Evolutionary conservation across 2,888 invertebrate species (phyloP), one percentile per base, ranked within the genome.

Genomic region (Galeruca laticollis): DNA sequence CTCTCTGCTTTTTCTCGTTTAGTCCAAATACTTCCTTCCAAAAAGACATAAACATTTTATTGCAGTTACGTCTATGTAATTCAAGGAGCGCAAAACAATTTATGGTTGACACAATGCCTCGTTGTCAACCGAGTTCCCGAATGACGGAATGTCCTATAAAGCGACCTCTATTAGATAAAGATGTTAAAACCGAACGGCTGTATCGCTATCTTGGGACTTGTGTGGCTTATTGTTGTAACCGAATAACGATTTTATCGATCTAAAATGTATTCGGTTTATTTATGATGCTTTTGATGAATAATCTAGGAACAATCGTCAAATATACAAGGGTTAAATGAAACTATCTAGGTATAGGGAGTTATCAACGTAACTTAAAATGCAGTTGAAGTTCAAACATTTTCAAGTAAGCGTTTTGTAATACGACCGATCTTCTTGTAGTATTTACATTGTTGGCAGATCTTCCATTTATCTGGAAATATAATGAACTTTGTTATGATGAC

Each of bases 141-240:
- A 76, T 75, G 74, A 76, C 74, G 73, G 71, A 75, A 74, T 73
- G 68, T 70, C 75, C 75, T 74, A 75, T 75, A 63, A 76, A 76
- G 71, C 72, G 70, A 72, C 70, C 74, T 63, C 62, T 72, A 75
- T 76, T 76, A 74, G 69, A 71, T 71, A 64, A 73, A 73, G 73
- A 65, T 69, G 73, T 73, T 69, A 61, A 69, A 70, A 73, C 63
- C 59, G 62, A 65, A 65, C 60, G 54, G 60, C 33, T 18, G 52
- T 69, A 69, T 69, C 26, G 69, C 62, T 62, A 63, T 63, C 54
- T 63, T 9, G 13, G 15, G 62, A 68, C 62, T 62, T 68, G 61
- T 68, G 61, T 69, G 64, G 69, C 69, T 59, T 69, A 69, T 69
- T 69, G 59, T 67, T 31, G 56, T 33, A 31, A 33, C 56, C 52